Base-by-base conservation (phyloP, 1,140 invertebrate genomes). In the Brachionus koreanus region DNA sequence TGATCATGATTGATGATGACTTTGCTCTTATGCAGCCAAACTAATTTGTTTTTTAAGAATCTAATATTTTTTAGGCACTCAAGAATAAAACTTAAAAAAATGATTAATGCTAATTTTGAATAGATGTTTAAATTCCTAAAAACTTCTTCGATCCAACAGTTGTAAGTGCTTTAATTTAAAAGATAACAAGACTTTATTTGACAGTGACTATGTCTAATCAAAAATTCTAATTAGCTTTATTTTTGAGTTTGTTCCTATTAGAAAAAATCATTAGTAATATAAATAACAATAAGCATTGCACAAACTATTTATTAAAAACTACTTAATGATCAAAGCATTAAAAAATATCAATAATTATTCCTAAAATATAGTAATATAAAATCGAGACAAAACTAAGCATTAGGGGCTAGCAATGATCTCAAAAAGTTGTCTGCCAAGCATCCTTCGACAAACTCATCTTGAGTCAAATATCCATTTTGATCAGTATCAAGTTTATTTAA, bases 391-490 rank as follows among this genome's bases (percentile, higher is more conserved):
- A 1, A 10, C 35, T 65, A 79, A 37, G 76, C 33, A 23, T 4
- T 79, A 10, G 82, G 69, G 3, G 49, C 69, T 9, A 83, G 12
- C 19, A 76, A 9, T 19, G 52, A 75, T 43, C 35, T 61, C 13
- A 76, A 33, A 75, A 35, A 35, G 12, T 23, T 35, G 19, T 83
- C 72, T 35, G 46, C 23, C 10, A 83, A 9, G 65, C 69, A 83
- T 39, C 82, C 82, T 35, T 75, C 69, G 25, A 83, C 61, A 65
- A 83, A 83, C 46, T 83, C 82, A 23, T 83, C 43, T 39, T 76
- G 39, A 35, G 16, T 83, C 25, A 83, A 63, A 12, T 42, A 42
- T n/a, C 46, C 43, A 33, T 83, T 69, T 33, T 43, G 13, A 63
- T 75, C 72, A 13, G 5, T 61, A 23, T 83, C 82, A 12, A 83